Evolutionary conservation across 2,113 vertebrate genomes (phyloP), one percentile per base, ranked within the genome.

Genomic region (Saiga tatarica): DNA sequence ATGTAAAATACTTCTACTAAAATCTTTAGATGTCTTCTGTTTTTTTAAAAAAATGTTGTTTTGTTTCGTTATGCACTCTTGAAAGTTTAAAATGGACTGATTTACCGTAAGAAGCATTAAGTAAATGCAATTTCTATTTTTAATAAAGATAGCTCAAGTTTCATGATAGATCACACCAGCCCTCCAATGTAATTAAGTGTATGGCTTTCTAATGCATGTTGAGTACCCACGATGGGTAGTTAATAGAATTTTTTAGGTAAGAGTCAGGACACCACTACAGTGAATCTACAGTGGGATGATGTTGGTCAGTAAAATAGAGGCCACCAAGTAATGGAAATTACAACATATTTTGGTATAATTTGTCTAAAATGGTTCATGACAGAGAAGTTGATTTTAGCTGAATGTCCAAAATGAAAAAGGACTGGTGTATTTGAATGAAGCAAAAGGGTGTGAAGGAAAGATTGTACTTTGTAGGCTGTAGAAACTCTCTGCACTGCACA

Each of bases 81-180:
- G 81, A 97, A 98, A 98, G 90, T 99, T 98, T 98, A 96, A 98
- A 98, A 97, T 96, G 96, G 85, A 87, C 96, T 98, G 93, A 76
- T 98, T 98, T 98, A 98, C 94, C 89, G 71, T 98, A 98, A 98
- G 97, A 98, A 98, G 71, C 86, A 98, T 98, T 99, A 98, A 99
- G 93, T 98, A 98, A 98, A 98, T 98, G 94, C 59, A 96, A 15
- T 98, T 96, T 98, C 97, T 98, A 23, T 98, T 99, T 99, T 98
- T 98, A 99, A 98, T 98, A 98, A 98, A 39, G 93, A 92, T 97
- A 98, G 90, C 97, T 99, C 97, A 98, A 96, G 98, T 99, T 98
- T 98, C 98, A 98, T 96, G 87, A 98, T 97, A 98, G 97, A 98
- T 99, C 98, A 99, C 89, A 96, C 94, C 98, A 98, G 97, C 97